Evolutionary conservation across 2,888 invertebrate genomes (phyloP).

Genomic region (Amblyjoppa proteus): DNA sequence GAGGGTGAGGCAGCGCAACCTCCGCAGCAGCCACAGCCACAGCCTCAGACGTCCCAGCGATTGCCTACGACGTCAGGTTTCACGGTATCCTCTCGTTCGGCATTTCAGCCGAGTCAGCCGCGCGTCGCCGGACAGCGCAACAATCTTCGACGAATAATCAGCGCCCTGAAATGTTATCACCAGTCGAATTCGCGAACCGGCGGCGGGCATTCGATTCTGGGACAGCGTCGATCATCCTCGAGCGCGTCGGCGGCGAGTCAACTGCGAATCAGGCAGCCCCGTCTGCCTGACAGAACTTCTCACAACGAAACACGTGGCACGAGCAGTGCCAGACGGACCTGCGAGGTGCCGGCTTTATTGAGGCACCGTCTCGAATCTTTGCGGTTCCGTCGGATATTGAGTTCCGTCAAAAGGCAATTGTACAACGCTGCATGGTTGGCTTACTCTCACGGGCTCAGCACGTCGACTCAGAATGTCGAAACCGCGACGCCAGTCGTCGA

Average conservation of each 20-base stretch:
- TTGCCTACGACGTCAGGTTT: slow-evolving; percentile 71
- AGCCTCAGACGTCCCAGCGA: slow-evolving; percentile 25
- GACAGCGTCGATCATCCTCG: slow-evolving; percentile 11
- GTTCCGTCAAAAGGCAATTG: neutral
- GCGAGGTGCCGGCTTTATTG: neutral
- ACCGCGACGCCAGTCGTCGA: too few species aligned
- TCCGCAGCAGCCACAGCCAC: slow-evolving; percentile 18
- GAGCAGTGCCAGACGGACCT: neutral
- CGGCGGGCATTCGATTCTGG: neutral
- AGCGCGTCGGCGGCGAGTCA: neutral
- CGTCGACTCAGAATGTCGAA: neutral
- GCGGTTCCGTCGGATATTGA: neutral
- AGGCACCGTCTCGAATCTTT: neutral
- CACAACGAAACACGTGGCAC: neutral
- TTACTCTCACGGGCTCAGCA: neutral
- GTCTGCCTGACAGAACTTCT: neutral
- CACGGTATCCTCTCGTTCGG: slow-evolving; percentile 80
- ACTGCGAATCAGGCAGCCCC: neutral
- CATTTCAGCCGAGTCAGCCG: slow-evolving; percentile 81
- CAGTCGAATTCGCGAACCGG: neutral
- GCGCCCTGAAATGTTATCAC: neutral
- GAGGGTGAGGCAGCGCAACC: slow-evolving; percentile 70
- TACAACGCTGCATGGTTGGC: neutral
- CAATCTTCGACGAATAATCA: neutral
- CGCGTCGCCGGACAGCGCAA: slow-evolving; percentile 43